phyloP scores from a whole-genome alignment of 2,113 vertebrate genomes.

The Bungarus multicinctus region DNA sequence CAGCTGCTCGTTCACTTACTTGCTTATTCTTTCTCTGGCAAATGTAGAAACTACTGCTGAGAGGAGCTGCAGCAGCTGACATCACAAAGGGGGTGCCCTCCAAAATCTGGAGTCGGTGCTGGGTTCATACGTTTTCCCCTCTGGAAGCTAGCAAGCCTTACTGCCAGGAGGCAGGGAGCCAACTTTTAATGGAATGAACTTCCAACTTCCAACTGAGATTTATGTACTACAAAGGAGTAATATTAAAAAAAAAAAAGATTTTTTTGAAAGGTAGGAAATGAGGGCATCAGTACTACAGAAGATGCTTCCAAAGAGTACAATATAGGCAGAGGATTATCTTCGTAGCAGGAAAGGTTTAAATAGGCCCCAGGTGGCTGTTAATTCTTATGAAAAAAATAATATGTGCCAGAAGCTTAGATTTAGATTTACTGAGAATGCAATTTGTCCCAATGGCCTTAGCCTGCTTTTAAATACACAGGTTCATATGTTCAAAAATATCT shows the following conservation, averaged over 20 bases:
- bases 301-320: not conserved
- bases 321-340: constrained; percentile 8
- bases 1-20: not conserved
- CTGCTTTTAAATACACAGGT: not conserved
- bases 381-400: constrained; percentile 20
- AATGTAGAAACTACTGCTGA: not conserved
- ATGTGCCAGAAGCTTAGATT: constrained; percentile 11
- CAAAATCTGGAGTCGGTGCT: not conserved
- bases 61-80: not conserved
- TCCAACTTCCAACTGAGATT: not conserved
- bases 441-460: not conserved
- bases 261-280: constrained; percentile 17
- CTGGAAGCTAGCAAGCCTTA: not conserved
- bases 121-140: not conserved
- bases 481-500: not conserved
- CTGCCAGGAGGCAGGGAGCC: not conserved
- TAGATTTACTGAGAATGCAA: constrained; percentile 26
- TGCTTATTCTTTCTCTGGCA: not conserved
- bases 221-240: constrained; percentile 10
- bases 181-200: not conserved
- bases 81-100: not conserved
- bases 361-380: constrained; percentile 11
- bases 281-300: not conserved
- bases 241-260: constrained; percentile 25
- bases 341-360: constrained; percentile 23